Evolutionary conservation across 2,797 vertebrate species (phyloP).

Genomic region (Platalea minor): DNA sequence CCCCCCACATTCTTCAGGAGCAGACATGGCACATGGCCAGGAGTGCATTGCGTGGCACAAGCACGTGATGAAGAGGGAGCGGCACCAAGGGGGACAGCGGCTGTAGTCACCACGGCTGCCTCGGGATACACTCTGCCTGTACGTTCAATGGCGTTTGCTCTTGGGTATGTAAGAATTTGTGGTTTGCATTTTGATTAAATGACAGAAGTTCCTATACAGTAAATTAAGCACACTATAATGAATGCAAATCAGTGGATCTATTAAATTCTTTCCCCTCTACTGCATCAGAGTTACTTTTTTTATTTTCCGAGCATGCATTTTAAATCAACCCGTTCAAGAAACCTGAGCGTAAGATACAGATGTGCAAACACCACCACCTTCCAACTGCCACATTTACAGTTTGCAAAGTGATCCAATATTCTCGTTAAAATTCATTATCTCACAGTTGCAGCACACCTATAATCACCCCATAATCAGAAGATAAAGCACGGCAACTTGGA

Average conservation of each 20-base stretch:
- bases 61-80: fast-evolving
- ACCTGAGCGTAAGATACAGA: neutral
- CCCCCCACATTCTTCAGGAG: neutral
- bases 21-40: neutral
- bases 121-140: neutral
- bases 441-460: neutral
- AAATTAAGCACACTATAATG: neutral
- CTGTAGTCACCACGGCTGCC: neutral
- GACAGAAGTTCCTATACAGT: neutral
- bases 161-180: neutral
- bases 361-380: neutral
- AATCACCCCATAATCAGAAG: neutral
- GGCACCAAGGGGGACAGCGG: fast-evolving
- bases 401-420: neutral
- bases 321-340: neutral
- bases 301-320: neutral
- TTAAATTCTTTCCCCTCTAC: neutral
- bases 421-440: neutral
- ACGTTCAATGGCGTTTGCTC: neutral
- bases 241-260: neutral
- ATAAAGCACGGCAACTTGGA: neutral
- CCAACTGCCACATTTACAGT: neutral
- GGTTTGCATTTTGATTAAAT: neutral
- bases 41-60: neutral
- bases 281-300: neutral